Evolutionary conservation across 2,797 vertebrate genomes (phyloP).

Genomic region (Rhinella marina): DNA sequence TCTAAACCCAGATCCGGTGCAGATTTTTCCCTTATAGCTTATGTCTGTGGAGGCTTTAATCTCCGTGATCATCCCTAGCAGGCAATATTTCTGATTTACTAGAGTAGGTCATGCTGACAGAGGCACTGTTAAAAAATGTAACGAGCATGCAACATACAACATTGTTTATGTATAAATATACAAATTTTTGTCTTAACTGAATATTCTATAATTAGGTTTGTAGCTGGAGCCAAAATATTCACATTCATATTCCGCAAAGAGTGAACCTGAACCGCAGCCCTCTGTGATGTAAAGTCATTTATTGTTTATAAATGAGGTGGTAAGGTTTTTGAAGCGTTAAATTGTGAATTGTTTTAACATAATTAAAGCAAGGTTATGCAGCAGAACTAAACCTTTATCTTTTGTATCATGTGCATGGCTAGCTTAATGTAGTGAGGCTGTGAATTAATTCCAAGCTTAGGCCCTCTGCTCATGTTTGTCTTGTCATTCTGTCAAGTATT

Average conservation of each 20-base stretch:
- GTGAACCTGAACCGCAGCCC: constrained; percentile 19
- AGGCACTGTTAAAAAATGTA: neutral
- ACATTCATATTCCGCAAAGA: constrained; percentile 13
- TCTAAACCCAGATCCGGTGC: no score
- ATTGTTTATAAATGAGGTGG: constrained; percentile 28
- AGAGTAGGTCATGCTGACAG: no score
- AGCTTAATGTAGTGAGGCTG: constrained; percentile 19
- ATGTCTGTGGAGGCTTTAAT: no score
- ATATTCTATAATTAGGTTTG: constrained; percentile 25
- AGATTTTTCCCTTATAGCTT: no score
- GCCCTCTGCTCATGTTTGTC: constrained; percentile 24
- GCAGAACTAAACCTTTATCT: constrained; percentile 41
- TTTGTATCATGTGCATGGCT: constrained; percentile 32
- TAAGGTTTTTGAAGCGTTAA: constrained; percentile 22
- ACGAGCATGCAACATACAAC: neutral
- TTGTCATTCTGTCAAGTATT: constrained; percentile 35
- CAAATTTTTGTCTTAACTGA: neutral
- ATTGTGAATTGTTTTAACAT: constrained; percentile 47
- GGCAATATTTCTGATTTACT: no score
- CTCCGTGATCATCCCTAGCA: no score
- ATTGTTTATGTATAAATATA: constrained; percentile 21
- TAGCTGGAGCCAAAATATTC: constrained; percentile 28
- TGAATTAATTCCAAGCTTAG: constrained; percentile 28
- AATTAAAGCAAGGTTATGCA: constrained; percentile 44
- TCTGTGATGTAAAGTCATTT: constrained; percentile 33